phyloP scores from a whole-genome alignment of 2,113 vertebrate species.

The Notarius lentiginosus region DNA sequence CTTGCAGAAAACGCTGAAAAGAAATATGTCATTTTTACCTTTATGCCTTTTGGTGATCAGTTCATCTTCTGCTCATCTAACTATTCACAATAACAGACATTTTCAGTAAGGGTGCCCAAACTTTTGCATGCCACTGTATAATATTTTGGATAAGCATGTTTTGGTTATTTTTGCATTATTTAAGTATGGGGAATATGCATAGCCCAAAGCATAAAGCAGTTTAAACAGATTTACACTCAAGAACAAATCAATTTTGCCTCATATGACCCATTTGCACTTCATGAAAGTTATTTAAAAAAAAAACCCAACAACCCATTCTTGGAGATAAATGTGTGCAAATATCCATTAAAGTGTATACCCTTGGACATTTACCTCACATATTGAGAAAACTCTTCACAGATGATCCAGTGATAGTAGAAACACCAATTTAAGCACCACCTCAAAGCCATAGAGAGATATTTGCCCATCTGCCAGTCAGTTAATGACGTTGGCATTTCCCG shows the following conservation, averaged over 20 bases:
- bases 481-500: constrained; percentile 43
- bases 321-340: not conserved
- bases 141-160: too few species aligned
- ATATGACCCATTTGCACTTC: not conserved
- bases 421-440: constrained; percentile 32
- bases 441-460: constrained; percentile 35
- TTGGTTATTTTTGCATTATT: not conserved
- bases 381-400: constrained; percentile 14
- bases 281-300: not conserved
- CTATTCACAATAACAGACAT: not conserved
- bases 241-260: not conserved
- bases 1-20: too few species aligned
- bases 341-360: not conserved
- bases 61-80: too few species aligned
- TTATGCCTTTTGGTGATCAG: too few species aligned
- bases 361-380: constrained; percentile 1
- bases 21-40: too few species aligned
- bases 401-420: constrained; percentile 27
- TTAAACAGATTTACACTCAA: not conserved
- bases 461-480: constrained; percentile 30
- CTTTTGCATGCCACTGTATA: not conserved
- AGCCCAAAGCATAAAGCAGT: not conserved
- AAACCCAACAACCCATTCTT: not conserved
- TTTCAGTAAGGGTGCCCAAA: not conserved
- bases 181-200: not conserved